Evolutionary conservation across 2,888 invertebrate genomes (phyloP).

Genomic region (Rhopalosiphum nymphaeae): DNA sequence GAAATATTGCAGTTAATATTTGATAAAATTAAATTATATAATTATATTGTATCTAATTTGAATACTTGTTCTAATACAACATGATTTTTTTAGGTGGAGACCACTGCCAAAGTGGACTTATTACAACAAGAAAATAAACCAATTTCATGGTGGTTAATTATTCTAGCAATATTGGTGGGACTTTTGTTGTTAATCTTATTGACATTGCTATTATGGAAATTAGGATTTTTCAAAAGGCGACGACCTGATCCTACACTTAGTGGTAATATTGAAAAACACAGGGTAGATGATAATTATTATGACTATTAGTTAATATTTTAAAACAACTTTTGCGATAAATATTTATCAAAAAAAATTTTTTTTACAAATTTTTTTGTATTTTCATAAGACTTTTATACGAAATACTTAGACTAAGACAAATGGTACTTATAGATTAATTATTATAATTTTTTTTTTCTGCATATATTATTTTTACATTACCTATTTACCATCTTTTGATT

Average conservation of each 20-base stretch:
- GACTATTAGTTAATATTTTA: slow-evolving; percentile 68
- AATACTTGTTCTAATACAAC: not conserved
- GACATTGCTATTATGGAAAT: slow-evolving; percentile 86
- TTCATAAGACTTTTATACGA: slow-evolving; percentile 57
- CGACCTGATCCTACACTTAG: slow-evolving; percentile 86
- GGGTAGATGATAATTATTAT: slow-evolving; percentile 77
- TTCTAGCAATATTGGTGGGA: slow-evolving; percentile 86
- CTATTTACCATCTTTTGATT: not conserved
- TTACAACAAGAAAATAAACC: slow-evolving; percentile 80
- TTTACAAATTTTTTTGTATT: slow-evolving; percentile 36
- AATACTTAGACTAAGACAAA: slow-evolving; percentile 40
- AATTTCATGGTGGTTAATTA: slow-evolving; percentile 90
- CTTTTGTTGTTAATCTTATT: slow-evolving; percentile 85
- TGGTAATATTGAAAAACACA: slow-evolving; percentile 83
- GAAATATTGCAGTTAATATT: not conserved
- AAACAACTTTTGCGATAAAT: not conserved
- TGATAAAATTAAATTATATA: not conserved
- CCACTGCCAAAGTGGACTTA: slow-evolving; percentile 86
- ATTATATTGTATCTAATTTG: not conserved
- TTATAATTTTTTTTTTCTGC: slow-evolving; percentile 33
- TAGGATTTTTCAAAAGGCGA: slow-evolving; percentile 90
- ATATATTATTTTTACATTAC: slow-evolving; percentile 18
- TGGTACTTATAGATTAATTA: slow-evolving; percentile 46
- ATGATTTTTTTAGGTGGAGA: slow-evolving; percentile 77
- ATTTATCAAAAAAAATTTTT: not conserved